These are phyloP conservation scores for Drosophila lacteicornis DNA, from an alignment of 1,140 invertebrate species.

Conservation along the genomic window DNA sequence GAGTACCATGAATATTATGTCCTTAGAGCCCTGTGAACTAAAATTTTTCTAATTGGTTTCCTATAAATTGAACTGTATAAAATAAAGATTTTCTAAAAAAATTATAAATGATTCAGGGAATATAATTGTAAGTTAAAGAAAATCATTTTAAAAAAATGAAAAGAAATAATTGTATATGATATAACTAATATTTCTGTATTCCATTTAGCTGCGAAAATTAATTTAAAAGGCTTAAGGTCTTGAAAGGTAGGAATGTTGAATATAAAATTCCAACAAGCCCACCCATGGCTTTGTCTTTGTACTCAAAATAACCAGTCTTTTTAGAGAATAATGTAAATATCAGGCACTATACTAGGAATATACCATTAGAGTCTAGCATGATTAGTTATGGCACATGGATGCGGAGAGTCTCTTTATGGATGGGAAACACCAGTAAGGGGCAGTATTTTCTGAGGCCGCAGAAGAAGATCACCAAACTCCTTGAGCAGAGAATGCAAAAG, in stretches of 20 bases:
- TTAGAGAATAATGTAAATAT: constrained; percentile 7
- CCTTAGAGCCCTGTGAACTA: not conserved
- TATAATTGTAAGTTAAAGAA: too few relatives aligned
- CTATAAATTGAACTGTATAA: not conserved
- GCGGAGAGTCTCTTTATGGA: not conserved
- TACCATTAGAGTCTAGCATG: not conserved
- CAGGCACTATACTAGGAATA: not conserved
- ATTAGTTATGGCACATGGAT: constrained; percentile 24
- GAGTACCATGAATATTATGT: not conserved
- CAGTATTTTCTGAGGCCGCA: not conserved
- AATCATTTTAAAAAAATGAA: too few relatives aligned
- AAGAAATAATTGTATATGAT: too few relatives aligned
- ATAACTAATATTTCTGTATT: too few relatives aligned
- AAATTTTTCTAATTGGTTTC: too few relatives aligned
- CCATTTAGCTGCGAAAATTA: too few relatives aligned
- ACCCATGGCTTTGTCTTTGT: not conserved
- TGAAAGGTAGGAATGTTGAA: not conserved
- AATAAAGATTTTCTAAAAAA: too few relatives aligned
- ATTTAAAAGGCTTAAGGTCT: too few relatives aligned
- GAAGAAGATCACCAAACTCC: not conserved
- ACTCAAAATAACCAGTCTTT: constrained; percentile 4
- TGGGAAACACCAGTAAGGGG: not conserved
- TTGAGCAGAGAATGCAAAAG: not conserved
- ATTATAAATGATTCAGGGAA: too few relatives aligned
- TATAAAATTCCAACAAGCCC: not conserved